These are phyloP conservation scores for Clinocottus analis DNA, from an alignment of 2,113 vertebrate species.

Conservation along the genomic window DNA sequence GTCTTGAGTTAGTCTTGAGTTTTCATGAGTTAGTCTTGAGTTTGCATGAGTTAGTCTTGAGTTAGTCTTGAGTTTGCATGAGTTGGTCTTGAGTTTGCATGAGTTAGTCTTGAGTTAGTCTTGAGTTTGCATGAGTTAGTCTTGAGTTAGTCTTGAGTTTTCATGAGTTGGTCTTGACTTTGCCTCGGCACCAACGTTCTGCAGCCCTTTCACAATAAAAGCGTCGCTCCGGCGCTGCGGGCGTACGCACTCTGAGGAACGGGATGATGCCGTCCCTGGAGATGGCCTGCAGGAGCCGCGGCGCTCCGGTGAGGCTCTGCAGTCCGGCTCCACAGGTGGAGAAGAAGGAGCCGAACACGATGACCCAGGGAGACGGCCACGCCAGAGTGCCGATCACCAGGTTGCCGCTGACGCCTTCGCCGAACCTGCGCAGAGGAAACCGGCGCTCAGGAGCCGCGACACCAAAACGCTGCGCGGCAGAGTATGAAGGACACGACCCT, in stretches of 20 bases:
- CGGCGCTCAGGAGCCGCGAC: neutral
- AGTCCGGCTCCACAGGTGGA: conserved; percentile 96
- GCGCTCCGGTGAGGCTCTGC: conserved; percentile 96
- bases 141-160: too few relatives aligned
- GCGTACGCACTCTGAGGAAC: conserved; percentile 89
- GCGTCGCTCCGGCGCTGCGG: neutral
- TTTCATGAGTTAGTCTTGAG: too few relatives aligned
- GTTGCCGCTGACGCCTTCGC: conserved; percentile 95
- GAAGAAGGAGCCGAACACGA: conserved; percentile 98
- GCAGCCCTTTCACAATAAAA: neutral
- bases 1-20: too few relatives aligned
- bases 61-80: too few relatives aligned
- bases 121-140: too few relatives aligned
- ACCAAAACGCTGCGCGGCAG: neutral
- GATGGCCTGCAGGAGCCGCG: conserved; percentile 95
- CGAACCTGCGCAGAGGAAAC: conserved; percentile 85
- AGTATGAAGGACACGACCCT: too few relatives aligned
- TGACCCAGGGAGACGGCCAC: conserved; percentile 97
- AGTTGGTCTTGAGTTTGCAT: too few relatives aligned
- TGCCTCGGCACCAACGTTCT: too few relatives aligned
- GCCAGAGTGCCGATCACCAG: conserved; percentile 96
- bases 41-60: too few relatives aligned
- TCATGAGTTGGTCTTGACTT: too few relatives aligned
- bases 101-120: too few relatives aligned
- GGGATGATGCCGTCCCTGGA: conserved; percentile 95